A percentile compares a stretch with the other conserved stretches of the same genome.
Conservation (phyloP, 2,113 vertebrate species). For the Bufo gargarizans region DNA sequence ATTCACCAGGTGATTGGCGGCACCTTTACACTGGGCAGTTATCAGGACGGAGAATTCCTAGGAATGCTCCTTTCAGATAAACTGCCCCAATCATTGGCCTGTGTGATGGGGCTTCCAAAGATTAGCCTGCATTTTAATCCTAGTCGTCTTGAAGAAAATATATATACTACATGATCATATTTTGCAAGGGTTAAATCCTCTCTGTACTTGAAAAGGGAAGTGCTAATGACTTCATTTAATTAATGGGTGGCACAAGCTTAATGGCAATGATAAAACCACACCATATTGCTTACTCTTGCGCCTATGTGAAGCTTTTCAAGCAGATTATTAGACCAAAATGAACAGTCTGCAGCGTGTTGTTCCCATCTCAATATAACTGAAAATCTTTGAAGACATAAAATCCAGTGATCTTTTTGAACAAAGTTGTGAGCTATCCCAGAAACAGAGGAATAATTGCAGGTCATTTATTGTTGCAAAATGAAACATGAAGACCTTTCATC, state of each 20-base stretch:
- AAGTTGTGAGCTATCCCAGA: slow-evolving; percentile 29
- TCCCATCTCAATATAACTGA: not conserved
- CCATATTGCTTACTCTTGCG: not conserved
- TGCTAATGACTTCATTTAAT: not conserved
- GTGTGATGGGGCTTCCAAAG: too few species aligned
- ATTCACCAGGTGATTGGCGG: too few species aligned
- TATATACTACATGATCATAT: not conserved
- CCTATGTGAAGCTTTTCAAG: not conserved
- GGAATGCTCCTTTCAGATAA: too few species aligned
- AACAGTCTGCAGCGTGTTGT: slow-evolving; percentile 3
- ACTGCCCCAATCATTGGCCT: too few species aligned
- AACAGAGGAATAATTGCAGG: slow-evolving; percentile 47
- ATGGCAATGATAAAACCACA: not conserved
- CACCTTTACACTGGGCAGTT: too few species aligned
- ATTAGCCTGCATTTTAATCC: too few species aligned
- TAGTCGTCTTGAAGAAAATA: too few species aligned
- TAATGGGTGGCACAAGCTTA: not conserved
- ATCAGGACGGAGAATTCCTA: too few species aligned
- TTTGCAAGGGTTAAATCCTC: not conserved
- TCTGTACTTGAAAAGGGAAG: too few species aligned
- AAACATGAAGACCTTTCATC: slow-evolving; percentile 55
- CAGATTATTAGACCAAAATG: slow-evolving; percentile 35
- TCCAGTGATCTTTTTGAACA: slow-evolving; percentile 21
- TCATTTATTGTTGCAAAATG: slow-evolving; percentile 49
- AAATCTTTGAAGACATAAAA: slow-evolving; percentile 46